Evolutionary conservation across 2,113 vertebrate genomes (phyloP).

Genomic region (Microcebus lehilahytsara): DNA sequence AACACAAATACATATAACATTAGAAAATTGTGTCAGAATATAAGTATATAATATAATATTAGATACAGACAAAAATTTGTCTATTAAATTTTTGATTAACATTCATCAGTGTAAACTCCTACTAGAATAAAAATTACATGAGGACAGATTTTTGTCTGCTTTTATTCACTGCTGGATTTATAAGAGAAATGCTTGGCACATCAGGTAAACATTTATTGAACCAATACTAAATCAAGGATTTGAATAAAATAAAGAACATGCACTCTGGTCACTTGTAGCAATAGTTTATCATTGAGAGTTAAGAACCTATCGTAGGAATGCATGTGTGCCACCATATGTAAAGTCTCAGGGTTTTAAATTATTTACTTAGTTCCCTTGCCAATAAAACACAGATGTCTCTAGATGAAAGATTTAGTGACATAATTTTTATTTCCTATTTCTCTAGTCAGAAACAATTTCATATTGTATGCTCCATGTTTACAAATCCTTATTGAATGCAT

Average conservation of each 20-base stretch:
- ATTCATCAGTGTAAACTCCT: background rate
- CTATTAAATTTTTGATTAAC: background rate
- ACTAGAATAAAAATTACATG: background rate
- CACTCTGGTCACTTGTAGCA: background rate
- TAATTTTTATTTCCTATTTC: conserved; percentile 19
- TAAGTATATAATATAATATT: background rate
- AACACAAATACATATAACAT: background rate
- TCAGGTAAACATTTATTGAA: conserved; percentile 19
- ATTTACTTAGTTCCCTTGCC: background rate
- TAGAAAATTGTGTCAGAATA: background rate
- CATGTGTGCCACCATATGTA: background rate
- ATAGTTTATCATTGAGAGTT: background rate
- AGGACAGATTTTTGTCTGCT: background rate
- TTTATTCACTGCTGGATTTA: background rate
- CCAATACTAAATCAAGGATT: conserved; percentile 37
- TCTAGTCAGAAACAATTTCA: background rate
- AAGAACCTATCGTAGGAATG: background rate
- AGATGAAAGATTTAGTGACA: background rate
- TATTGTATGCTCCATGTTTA: background rate
- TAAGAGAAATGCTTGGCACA: background rate
- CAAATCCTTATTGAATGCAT: background rate
- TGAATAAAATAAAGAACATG: background rate
- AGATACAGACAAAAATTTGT: background rate
- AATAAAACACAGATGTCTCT: background rate
- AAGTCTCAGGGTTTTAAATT: background rate